A percentile compares a stretch with the other conserved stretches of the same genome.
These are phyloP conservation scores for Meriones psammophilus DNA, from an alignment of 2,797 vertebrate species.

Conservation along the genomic window DNA sequence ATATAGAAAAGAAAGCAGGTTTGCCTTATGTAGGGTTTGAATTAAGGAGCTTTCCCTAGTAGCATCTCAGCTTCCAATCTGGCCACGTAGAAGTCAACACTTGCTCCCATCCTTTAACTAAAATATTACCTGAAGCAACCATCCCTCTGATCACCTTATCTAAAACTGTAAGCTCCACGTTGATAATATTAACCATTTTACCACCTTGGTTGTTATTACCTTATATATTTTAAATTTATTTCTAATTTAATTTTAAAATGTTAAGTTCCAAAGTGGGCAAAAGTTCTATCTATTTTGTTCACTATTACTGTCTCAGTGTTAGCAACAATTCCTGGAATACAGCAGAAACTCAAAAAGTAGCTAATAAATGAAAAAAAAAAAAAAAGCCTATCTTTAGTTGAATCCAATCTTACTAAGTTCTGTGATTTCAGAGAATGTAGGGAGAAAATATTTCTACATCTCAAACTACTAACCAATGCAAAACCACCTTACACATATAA, in stretches of 20 bases:
- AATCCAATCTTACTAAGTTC: neutral
- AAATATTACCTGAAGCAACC: neutral
- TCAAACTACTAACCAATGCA: slow-evolving; percentile 22
- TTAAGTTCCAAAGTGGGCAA: slow-evolving; percentile 22
- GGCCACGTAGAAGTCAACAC: neutral
- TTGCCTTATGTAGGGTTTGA: neutral
- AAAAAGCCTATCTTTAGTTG: neutral
- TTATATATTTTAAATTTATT: neutral
- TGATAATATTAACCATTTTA: neutral
- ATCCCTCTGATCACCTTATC: neutral
- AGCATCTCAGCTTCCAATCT: neutral
- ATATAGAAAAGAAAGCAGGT: neutral
- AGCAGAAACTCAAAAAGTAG: neutral
- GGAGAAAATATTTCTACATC: neutral
- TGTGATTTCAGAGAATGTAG: neutral
- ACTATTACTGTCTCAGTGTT: neutral
- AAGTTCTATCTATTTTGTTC: neutral
- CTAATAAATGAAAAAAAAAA: slow-evolving; percentile 40
- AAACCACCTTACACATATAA: neutral
- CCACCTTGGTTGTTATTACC: slow-evolving; percentile 34
- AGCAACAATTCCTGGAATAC: neutral
- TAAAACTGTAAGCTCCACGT: neutral
- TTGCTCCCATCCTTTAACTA: neutral
- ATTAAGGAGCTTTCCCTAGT: neutral
- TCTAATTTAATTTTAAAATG: neutral